Evolutionary conservation across 1,140 invertebrate genomes (phyloP).

Genomic region (Brachionus rotundiformis): DNA sequence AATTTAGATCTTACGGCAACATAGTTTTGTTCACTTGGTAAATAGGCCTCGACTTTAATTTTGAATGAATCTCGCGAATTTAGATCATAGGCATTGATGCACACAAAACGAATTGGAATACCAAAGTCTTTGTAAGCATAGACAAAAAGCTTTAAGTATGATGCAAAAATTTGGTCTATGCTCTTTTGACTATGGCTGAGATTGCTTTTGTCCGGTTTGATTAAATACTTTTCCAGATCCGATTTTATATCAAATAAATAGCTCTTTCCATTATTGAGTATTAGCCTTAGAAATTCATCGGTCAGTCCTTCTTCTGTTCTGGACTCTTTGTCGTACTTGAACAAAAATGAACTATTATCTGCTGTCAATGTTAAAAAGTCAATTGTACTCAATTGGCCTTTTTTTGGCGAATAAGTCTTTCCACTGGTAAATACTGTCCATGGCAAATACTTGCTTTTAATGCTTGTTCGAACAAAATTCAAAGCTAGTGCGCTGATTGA

Average conservation of each 20-base stretch:
- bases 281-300: constrained; percentile 13
- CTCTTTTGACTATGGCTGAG: neutral
- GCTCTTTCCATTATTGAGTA: neutral
- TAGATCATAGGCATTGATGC: constrained; percentile 34
- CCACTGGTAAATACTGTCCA: constrained; percentile 36
- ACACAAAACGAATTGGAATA: constrained; percentile 30
- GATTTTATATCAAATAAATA: constrained; percentile 20
- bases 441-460: constrained; percentile 22
- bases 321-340: constrained; percentile 11
- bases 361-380: constrained; percentile 23
- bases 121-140: constrained; percentile 27
- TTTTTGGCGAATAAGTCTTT: constrained; percentile 34
- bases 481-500: constrained; percentile 13
- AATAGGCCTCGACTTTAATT: constrained; percentile 41
- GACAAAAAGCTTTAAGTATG: constrained; percentile 27
- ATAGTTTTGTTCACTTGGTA: constrained; percentile 52
- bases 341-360: constrained; percentile 21
- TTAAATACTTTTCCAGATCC: neutral
- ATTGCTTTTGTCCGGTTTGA: neutral
- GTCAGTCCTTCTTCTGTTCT: constrained; percentile 8
- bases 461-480: constrained; percentile 32
- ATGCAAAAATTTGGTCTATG: constrained; percentile 25
- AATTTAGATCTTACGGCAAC: constrained; percentile 47
- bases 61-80: constrained; percentile 6
- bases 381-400: constrained; percentile 8